Evolutionary conservation across 1,140 invertebrate species (phyloP).

Genomic region (Lepidurus arcticus): DNA sequence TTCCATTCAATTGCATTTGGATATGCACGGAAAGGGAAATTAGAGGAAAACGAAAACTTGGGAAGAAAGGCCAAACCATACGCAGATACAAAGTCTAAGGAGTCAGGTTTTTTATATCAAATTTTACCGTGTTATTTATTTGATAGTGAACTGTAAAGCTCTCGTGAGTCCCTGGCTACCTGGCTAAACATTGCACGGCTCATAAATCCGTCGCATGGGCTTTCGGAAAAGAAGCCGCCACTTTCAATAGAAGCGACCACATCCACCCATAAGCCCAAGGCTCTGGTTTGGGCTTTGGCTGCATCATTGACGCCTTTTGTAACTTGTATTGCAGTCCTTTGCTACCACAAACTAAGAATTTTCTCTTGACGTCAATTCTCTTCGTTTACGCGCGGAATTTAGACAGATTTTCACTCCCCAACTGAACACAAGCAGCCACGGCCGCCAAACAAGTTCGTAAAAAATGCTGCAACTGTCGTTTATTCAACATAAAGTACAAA

Average conservation of each 20-base stretch:
- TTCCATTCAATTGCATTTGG: too few relatives aligned
- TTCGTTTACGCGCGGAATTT: neutral
- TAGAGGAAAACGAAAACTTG: neutral
- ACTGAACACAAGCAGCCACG: too few relatives aligned
- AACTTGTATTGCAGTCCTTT: neutral
- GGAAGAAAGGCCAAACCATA: neutral
- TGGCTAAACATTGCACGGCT: constrained; percentile 8
- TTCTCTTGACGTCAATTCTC: neutral
- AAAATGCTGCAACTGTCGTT: too few relatives aligned
- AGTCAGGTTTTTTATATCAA: neutral
- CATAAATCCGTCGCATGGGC: constrained; percentile 10
- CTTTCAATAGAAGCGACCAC: neutral
- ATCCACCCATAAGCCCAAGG: neutral
- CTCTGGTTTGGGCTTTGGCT: neutral
- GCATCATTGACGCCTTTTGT: neutral
- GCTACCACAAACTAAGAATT: neutral
- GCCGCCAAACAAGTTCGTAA: too few relatives aligned
- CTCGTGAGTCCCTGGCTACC: constrained; percentile 12
- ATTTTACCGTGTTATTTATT: neutral
- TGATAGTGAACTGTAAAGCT: neutral
- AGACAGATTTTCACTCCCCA: too few relatives aligned
- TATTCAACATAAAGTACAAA: too few relatives aligned
- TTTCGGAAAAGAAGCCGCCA: neutral
- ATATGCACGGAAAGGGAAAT: too few relatives aligned
- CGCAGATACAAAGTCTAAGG: neutral